These are phyloP conservation scores for Prionace glauca DNA, from an alignment of 2,797 vertebrate species.

Conservation along the genomic window DNA sequence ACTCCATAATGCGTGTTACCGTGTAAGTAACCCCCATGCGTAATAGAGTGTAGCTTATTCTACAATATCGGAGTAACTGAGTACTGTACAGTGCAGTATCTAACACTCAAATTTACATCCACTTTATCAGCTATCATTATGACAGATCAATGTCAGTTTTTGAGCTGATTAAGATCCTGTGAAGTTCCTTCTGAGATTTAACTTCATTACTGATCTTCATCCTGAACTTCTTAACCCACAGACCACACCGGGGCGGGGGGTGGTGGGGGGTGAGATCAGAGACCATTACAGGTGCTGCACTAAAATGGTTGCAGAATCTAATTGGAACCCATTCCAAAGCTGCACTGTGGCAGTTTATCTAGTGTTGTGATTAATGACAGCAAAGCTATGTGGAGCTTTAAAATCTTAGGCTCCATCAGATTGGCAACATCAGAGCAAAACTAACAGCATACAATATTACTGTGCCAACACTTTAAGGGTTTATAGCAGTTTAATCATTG, in stretches of 20 bases:
- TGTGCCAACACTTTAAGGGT: not conserved
- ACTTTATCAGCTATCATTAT: too few relatives aligned
- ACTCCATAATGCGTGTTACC: too few relatives aligned
- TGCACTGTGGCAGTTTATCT: not conserved
- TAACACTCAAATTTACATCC: too few relatives aligned
- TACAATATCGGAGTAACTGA: too few relatives aligned
- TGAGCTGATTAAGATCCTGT: not conserved
- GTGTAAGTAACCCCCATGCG: too few relatives aligned
- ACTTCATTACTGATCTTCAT: not conserved
- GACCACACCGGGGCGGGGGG: not conserved
- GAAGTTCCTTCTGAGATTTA: not conserved
- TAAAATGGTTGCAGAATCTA: not conserved
- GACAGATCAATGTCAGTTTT: too few relatives aligned
- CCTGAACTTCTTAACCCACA: too few relatives aligned
- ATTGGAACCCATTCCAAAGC: not conserved
- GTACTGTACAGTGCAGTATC: too few relatives aligned
- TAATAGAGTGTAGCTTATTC: too few relatives aligned
- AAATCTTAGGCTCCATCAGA: not conserved
- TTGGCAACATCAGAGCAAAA: not conserved
- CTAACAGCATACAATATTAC: not conserved
- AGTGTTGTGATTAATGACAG: not conserved
- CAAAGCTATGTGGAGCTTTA: not conserved
- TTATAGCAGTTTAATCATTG: not conserved
- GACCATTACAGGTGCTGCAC: not conserved
- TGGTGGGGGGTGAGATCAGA: not conserved